These are phyloP conservation scores for Loris lydekkerianus DNA, from an alignment of 2,797 vertebrate species.

Conservation along the genomic window DNA sequence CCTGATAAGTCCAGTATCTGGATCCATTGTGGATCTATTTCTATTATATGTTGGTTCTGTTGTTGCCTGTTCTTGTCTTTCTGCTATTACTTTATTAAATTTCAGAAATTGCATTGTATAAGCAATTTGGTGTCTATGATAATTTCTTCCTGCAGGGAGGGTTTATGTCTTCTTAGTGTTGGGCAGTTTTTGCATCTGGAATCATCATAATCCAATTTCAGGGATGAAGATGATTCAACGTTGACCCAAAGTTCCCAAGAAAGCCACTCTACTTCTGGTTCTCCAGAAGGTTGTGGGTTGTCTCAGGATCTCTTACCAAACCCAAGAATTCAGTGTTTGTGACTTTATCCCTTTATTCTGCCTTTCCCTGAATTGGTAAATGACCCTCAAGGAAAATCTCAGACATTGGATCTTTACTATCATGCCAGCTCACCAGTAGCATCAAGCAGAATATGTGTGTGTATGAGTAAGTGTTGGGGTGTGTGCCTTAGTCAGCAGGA, in stretches of 20 bases:
- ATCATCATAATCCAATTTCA: constrained; percentile 41
- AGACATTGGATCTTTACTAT: background rate
- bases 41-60: background rate
- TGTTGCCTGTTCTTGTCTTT: constrained; percentile 6
- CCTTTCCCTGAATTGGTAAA: constrained; percentile 14
- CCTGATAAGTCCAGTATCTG: background rate
- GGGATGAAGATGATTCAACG: constrained; percentile 8
- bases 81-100: constrained; percentile 38
- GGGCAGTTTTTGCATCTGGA: constrained; percentile 10
- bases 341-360: background rate
- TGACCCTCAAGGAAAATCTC: background rate
- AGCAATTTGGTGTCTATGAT: constrained; percentile 37
- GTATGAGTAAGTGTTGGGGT: background rate
- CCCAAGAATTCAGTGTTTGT: background rate
- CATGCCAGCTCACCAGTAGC: background rate
- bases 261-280: background rate
- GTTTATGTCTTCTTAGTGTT: constrained; percentile 40
- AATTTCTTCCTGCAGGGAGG: background rate
- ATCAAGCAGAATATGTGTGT: background rate
- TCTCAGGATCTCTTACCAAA: background rate
- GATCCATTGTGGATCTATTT: background rate
- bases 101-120: constrained; percentile 12
- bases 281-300: background rate
- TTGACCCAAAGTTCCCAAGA: background rate
- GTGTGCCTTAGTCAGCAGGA: background rate